Conservation (phyloP, 2,797 vertebrate species). For the Passerculus sandwichensis region DNA sequence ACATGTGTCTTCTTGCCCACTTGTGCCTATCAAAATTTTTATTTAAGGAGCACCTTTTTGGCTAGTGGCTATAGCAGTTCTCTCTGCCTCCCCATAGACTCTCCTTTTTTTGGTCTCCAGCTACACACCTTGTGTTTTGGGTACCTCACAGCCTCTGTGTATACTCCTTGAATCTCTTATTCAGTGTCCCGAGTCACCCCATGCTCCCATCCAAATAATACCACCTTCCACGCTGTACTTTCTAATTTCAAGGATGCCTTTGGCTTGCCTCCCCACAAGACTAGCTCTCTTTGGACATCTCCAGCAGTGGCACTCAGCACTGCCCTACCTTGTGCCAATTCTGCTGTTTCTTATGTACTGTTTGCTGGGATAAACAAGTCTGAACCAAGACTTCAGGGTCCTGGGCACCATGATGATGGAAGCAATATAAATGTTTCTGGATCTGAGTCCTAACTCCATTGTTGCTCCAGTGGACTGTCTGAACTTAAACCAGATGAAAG, state of each 20-base stretch:
- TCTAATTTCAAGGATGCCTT: not conserved
- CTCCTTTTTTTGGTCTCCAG: not conserved
- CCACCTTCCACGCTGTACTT: not conserved
- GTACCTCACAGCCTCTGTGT: not conserved
- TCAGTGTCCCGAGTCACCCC: not conserved
- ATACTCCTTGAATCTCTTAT: not conserved
- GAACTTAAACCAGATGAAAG: not conserved
- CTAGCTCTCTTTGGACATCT: not conserved
- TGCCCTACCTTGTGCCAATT: not conserved
- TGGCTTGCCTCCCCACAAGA: not conserved
- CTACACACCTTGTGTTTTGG: not conserved
- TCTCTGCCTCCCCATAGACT: not conserved
- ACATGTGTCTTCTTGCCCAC: not conserved
- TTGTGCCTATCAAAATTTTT: not conserved
- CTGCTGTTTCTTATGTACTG: not conserved
- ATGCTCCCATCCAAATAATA: fast-evolving
- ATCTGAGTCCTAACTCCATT: not conserved
- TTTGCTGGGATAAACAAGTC: not conserved
- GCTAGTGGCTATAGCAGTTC: not conserved
- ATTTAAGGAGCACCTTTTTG: not conserved
- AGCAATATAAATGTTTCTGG: not conserved
- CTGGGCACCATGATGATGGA: not conserved
- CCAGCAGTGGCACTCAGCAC: not conserved
- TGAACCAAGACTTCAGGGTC: not conserved
- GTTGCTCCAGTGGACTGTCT: not conserved